Percentiles rank a stretch among this genome's conserved stretches.
Conservation (phyloP, 2,113 vertebrate species). For the Bothrops jararaca region DNA sequence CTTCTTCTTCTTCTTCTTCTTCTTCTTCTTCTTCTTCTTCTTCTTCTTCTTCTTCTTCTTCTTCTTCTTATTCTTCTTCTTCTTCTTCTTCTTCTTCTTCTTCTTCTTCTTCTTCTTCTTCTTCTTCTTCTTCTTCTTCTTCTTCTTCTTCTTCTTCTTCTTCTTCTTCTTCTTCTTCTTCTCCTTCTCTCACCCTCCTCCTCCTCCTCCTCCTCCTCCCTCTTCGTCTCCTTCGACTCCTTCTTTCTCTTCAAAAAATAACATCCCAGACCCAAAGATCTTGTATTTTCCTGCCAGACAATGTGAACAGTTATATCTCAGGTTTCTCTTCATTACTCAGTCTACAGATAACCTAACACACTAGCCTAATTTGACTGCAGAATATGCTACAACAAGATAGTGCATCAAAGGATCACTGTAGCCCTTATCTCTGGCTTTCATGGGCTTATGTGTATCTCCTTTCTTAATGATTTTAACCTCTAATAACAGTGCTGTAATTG, state of each 20-base stretch:
- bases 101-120: too few relatives aligned
- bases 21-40: too few relatives aligned
- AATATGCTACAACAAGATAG: neutral
- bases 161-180: accelerated
- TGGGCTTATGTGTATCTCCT: neutral
- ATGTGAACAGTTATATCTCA: neutral
- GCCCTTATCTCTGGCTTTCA: neutral
- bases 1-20: too few relatives aligned
- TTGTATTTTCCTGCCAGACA: neutral
- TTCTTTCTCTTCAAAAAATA: neutral
- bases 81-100: too few relatives aligned
- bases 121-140: neutral
- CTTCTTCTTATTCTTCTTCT: too few relatives aligned
- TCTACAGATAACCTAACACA: neutral
- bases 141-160: too few relatives aligned
- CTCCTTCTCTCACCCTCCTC: accelerated
- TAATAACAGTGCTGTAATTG: slow-evolving; percentile 4
- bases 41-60: too few relatives aligned
- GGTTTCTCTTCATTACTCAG: slow-evolving; percentile 11
- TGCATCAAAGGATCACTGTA: slow-evolving; percentile 6
- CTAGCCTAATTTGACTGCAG: neutral
- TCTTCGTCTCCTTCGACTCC: too few relatives aligned
- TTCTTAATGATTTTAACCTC: slow-evolving; percentile 20
- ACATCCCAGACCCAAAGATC: neutral
- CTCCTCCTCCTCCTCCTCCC: accelerated